Evolutionary conservation across 2,888 invertebrate genomes (phyloP).

Genomic region (Gortyna flavago): DNA sequence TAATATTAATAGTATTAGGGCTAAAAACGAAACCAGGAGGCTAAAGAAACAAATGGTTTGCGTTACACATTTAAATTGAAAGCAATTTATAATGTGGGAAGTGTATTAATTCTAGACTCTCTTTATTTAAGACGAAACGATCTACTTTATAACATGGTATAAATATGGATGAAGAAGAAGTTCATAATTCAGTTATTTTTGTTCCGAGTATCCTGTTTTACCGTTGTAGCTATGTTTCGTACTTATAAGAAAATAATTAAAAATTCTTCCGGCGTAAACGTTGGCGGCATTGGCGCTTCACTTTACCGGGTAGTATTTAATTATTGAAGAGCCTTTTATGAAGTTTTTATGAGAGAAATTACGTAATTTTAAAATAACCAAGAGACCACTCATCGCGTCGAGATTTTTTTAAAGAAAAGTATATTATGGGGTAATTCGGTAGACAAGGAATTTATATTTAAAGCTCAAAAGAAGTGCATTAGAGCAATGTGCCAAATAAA

Average conservation of each 20-base stretch:
- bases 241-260: conserved; percentile 59
- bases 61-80: conserved; percentile 50
- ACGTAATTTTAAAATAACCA: conserved; percentile 14
- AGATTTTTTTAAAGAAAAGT: background rate
- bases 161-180: conserved; percentile 52
- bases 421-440: no score
- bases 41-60: conserved; percentile 35
- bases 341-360: conserved; percentile 44
- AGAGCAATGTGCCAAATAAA: no score
- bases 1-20: conserved; percentile 40
- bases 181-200: conserved; percentile 55
- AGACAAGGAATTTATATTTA: no score
- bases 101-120: conserved; percentile 42
- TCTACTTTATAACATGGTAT: conserved; percentile 45
- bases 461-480: no score
- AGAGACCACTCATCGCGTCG: conserved; percentile 13
- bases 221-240: conserved; percentile 40
- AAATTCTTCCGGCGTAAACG: conserved; percentile 56
- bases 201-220: conserved; percentile 37
- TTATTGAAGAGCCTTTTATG: conserved; percentile 52
- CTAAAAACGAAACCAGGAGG: conserved; percentile 29
- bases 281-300: conserved; percentile 51
- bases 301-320: conserved; percentile 54
- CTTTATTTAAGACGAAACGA: conserved; percentile 33
- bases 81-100: conserved; percentile 44